These are phyloP conservation scores for Notodonta ziczac DNA, from an alignment of 2,888 invertebrate genomes.

Conservation along the genomic window DNA sequence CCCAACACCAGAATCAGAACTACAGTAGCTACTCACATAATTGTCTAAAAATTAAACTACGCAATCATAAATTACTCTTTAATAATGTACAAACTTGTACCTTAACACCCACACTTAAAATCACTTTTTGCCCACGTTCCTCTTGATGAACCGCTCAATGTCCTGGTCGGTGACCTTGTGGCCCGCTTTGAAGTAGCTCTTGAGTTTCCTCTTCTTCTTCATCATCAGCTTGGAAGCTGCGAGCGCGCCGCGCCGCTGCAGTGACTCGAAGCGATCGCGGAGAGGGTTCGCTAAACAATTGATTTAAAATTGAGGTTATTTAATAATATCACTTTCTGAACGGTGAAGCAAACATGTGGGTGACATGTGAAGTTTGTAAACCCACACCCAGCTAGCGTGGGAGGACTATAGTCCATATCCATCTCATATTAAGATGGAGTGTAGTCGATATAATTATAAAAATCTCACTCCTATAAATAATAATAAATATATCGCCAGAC, in stretches of 20 bases:
- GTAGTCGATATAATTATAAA: too few relatives aligned
- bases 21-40: too few relatives aligned
- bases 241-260: constrained; percentile 96
- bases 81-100: constrained; percentile 20
- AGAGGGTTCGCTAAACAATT: constrained; percentile 87
- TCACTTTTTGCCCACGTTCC: constrained; percentile 38
- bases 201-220: constrained; percentile 88
- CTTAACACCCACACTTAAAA: constrained; percentile 9
- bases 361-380: too few relatives aligned
- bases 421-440: too few relatives aligned
- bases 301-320: too few relatives aligned
- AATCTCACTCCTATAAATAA: too few relatives aligned
- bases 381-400: too few relatives aligned
- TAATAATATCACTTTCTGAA: too few relatives aligned
- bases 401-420: too few relatives aligned
- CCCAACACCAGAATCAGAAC: too few relatives aligned
- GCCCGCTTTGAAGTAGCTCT: constrained; percentile 87
- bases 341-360: too few relatives aligned
- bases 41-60: constrained; percentile 10
- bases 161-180: constrained; percentile 84
- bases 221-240: constrained; percentile 88
- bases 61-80: constrained; percentile 28
- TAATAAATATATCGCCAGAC: too few relatives aligned
- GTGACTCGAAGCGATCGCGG: constrained; percentile 92
- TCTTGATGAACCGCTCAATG: constrained; percentile 58